Conservation (phyloP, 1,140 invertebrate species). For the Fopius arisanus region DNA sequence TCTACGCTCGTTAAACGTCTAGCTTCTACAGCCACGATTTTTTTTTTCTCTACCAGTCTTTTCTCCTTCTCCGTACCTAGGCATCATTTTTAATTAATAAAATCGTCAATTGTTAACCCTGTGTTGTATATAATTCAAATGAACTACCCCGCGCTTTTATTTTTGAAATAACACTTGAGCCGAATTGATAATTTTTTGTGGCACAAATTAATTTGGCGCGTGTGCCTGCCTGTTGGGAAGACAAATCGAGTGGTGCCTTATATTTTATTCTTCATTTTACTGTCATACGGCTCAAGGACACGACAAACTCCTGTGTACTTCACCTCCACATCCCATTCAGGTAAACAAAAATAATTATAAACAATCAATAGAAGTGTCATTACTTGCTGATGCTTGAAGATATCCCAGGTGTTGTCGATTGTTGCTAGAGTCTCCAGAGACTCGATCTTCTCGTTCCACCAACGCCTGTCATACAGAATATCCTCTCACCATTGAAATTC, state of each 20-base stretch:
- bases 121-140: conserved; percentile 34
- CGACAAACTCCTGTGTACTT: too few relatives aligned
- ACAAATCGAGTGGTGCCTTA: conserved; percentile 10
- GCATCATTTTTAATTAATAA: conserved; percentile 41
- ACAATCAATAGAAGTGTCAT: background rate
- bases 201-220: conserved; percentile 48
- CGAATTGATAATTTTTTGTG: conserved; percentile 36
- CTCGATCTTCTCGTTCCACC: conserved; percentile 44
- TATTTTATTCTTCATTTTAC: background rate
- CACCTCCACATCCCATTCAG: too few relatives aligned
- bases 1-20: conserved; percentile 37
- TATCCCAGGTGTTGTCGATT: background rate
- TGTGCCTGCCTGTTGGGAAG: conserved; percentile 20
- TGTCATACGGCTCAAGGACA: background rate
- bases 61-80: conserved; percentile 52
- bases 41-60: conserved; percentile 55
- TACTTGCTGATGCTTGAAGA: conserved; percentile 6
- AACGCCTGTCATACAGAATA: conserved; percentile 43
- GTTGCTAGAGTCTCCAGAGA: conserved; percentile 48
- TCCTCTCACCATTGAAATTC: conserved; percentile 30
- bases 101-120: conserved; percentile 47
- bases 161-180: conserved; percentile 27
- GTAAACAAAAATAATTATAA: background rate
- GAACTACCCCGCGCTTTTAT: background rate
- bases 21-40: conserved; percentile 43